phyloP scores from a whole-genome alignment of 2,113 vertebrate species.

The Ciconia maguari region DNA sequence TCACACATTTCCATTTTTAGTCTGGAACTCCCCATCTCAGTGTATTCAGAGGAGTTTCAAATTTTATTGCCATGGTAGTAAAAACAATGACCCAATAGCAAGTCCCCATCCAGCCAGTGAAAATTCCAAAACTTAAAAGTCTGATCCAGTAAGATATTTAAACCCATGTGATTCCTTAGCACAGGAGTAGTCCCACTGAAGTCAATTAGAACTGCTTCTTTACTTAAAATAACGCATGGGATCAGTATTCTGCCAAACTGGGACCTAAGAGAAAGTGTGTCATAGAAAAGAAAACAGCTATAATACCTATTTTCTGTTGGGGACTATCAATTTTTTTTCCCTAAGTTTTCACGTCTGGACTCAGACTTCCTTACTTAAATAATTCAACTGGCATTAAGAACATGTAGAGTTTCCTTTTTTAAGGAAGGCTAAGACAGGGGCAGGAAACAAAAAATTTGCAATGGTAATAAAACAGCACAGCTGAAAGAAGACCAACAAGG shows the following conservation, averaged over 20 bases:
- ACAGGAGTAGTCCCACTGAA: background rate
- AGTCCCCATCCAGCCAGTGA: slow-evolving; percentile 10
- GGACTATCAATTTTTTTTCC: background rate
- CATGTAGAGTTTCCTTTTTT: background rate
- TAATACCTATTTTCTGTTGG: slow-evolving; percentile 23
- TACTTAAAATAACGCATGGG: background rate
- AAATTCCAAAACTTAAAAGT: slow-evolving; percentile 14
- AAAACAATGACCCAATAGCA: slow-evolving; percentile 33
- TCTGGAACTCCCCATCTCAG: background rate
- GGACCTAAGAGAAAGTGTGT: background rate
- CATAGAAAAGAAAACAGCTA: slow-evolving; percentile 30
- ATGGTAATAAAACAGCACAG: background rate
- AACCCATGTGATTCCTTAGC: background rate
- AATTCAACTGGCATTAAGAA: background rate
- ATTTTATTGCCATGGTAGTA: slow-evolving; percentile 34
- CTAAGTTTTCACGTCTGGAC: slow-evolving; percentile 11
- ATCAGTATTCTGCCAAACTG: background rate
- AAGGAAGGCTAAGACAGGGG: background rate
- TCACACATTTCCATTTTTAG: slow-evolving; percentile 43
- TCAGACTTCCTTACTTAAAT: background rate
- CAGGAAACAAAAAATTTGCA: background rate
- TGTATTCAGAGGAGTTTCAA: background rate
- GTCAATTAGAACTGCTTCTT: slow-evolving; percentile 31
- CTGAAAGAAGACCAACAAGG: background rate
- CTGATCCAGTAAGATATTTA: slow-evolving; percentile 13